Base-by-base conservation (phyloP, 1,140 invertebrate species). In the Euura lappo region DNA sequence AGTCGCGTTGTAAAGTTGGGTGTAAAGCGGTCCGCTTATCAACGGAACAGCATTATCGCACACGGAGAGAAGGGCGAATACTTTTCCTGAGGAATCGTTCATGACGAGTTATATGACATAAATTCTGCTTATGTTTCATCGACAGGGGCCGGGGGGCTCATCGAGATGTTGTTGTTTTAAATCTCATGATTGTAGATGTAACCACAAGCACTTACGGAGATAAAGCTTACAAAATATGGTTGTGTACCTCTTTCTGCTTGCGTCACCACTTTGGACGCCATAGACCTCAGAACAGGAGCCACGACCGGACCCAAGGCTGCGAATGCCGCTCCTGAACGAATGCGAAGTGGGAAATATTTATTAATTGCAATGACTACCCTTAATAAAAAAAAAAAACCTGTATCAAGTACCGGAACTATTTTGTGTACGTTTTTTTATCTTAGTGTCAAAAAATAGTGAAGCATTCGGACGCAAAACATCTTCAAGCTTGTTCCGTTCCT, bases 11-110 rank as follows among this genome's bases (percentile, higher is more conserved):
- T 94, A 94, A 11, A 94, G 80, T 79, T 94, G 92, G 13, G 90
- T 89, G 78, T 94, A 94, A 44, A 94, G 82, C 2, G 91, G 85
- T 0, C 92, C 91, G 8, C 93, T 93, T 67, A 94, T 87, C 71
- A 94, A 84, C 1, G 92, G 92, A 7, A 94, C 91, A 0, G 93
- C 92, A 78, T 93, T 94, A 79, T 95, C 93, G 76, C 92, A 94
- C 2, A 94, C 93, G 0, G 93, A 91, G 4, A 95, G 83, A 66
- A 94, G 85, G 0, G 93, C 91, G 79, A 93, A 94, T 3, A 93
- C 90, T 81, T 94, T 94, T 66, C 92, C 92, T 93, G 82, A 65
- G 85, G 87, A 76, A 70, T 3, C 8, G 10, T 60, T 60, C 51
- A 28, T 28, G 28, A 65, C 71, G 69, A 60, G 28, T 28, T 28